phyloP scores from a whole-genome alignment of 2,888 invertebrate species.

The Serrognathus titanus region DNA sequence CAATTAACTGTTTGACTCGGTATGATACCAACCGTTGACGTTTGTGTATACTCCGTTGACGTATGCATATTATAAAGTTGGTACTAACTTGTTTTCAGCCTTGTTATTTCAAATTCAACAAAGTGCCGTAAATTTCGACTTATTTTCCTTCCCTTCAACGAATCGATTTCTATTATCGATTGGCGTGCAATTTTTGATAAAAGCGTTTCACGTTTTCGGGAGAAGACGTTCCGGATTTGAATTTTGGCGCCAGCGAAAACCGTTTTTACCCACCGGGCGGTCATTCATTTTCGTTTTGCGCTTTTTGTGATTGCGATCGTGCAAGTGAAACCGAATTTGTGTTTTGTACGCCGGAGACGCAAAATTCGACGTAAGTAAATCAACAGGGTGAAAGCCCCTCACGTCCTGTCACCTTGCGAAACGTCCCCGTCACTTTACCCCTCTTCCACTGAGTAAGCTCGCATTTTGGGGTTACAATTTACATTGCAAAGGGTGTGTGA shows the following conservation, averaged over 20 bases:
- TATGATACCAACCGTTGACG: too few relatives aligned
- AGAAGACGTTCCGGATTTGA: too few relatives aligned
- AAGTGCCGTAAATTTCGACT: too few relatives aligned
- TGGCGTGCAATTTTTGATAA: too few relatives aligned
- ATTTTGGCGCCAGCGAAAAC: constrained; percentile 13
- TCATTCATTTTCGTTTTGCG: constrained; percentile 40
- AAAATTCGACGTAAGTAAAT: constrained; percentile 45
- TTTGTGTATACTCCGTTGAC: too few relatives aligned
- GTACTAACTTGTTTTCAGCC: too few relatives aligned
- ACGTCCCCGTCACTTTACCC: constrained; percentile 17
- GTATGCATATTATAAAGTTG: too few relatives aligned
- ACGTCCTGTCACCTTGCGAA: constrained; percentile 11
- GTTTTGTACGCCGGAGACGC: constrained; percentile 62
- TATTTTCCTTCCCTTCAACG: too few relatives aligned
- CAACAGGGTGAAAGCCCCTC: constrained; percentile 4
- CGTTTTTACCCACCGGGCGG: constrained; percentile 20
- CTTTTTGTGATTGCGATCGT: constrained; percentile 47
- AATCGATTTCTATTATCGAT: too few relatives aligned
- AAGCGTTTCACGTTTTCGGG: too few relatives aligned
- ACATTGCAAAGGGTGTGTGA: constrained; percentile 25
- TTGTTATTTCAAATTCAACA: too few relatives aligned
- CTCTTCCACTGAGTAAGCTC: not conserved
- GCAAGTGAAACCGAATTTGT: constrained; percentile 52
- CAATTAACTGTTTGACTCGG: too few relatives aligned
- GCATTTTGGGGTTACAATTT: constrained; percentile 32